Percentiles rank a stretch among this genome's conserved stretches.
These are phyloP conservation scores for Oryzaephilus surinamensis DNA, from an alignment of 1,140 invertebrate genomes.

Conservation along the genomic window DNA sequence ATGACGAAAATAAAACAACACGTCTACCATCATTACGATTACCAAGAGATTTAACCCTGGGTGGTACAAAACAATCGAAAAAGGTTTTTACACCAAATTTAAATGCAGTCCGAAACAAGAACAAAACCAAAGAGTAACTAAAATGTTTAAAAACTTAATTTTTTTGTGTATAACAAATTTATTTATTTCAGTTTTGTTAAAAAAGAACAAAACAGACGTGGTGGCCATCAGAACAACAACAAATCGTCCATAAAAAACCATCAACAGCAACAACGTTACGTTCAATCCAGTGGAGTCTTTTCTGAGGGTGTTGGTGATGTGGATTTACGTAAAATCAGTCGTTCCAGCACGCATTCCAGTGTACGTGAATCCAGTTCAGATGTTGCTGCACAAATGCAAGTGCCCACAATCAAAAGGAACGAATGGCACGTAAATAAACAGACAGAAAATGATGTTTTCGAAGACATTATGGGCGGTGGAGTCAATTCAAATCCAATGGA, in stretches of 20 bases:
- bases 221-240: conserved; percentile 10
- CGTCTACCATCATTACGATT: conserved; percentile 22
- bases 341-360: conserved; percentile 5
- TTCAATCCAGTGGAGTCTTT: conserved; percentile 25
- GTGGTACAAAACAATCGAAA: conserved; percentile 26
- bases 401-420: conserved; percentile 22
- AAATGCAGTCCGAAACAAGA: conserved; percentile 25
- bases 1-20: no score
- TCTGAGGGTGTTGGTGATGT: conserved; percentile 20
- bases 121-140: conserved; percentile 23
- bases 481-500: no score
- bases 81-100: conserved; percentile 26
- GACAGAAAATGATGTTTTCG: conserved; percentile 18
- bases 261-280: conserved; percentile 8
- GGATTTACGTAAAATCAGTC: conserved; percentile 4
- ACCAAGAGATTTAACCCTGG: conserved; percentile 27
- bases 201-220: conserved; percentile 14
- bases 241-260: neutral
- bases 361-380: conserved; percentile 12
- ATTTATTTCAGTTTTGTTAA: conserved; percentile 10
- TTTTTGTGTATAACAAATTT: conserved; percentile 2
- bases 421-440: conserved; percentile 19
- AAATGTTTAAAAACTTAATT: neutral
- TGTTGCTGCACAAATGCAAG: conserved; percentile 8
- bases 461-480: conserved; percentile 15